A percentile compares a stretch with the other conserved stretches of the same genome.
These are phyloP conservation scores for Falco peregrinus DNA, from an alignment of 2,797 vertebrate species.

Conservation along the genomic window DNA sequence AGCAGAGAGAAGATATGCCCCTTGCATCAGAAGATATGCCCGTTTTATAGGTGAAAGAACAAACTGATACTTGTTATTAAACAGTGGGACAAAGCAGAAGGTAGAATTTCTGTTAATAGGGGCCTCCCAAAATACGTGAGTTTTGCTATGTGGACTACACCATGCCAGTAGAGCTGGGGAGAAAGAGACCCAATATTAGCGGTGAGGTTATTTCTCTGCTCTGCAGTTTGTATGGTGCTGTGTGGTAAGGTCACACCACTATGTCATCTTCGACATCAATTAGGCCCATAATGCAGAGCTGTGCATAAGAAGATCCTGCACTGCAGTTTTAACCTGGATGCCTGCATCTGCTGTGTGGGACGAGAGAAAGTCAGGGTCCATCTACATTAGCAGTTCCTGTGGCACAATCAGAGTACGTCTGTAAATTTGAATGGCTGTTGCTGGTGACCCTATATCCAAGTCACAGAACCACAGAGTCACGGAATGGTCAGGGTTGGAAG, in stretches of 20 bases:
- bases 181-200: neutral
- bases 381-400: neutral
- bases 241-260: neutral
- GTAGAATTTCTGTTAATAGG: neutral
- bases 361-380: neutral
- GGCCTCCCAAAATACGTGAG: neutral
- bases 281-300: neutral
- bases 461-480: too few relatives aligned
- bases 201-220: neutral
- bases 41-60: neutral
- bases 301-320: neutral
- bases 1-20: neutral
- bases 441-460: neutral
- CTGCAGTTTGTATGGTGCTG: neutral
- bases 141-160: neutral
- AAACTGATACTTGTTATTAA: neutral
- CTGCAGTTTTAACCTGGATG: neutral
- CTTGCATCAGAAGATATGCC: fast-evolving
- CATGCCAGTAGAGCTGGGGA: neutral
- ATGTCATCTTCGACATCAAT: neutral
- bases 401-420: neutral
- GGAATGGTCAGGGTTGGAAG: too few relatives aligned
- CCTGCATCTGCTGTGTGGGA: neutral
- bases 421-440: neutral
- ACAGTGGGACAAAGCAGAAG: neutral